Percentiles rank a stretch among this genome's conserved stretches.
Conservation (phyloP, 1,140 invertebrate genomes). For the Myzus persicae region DNA sequence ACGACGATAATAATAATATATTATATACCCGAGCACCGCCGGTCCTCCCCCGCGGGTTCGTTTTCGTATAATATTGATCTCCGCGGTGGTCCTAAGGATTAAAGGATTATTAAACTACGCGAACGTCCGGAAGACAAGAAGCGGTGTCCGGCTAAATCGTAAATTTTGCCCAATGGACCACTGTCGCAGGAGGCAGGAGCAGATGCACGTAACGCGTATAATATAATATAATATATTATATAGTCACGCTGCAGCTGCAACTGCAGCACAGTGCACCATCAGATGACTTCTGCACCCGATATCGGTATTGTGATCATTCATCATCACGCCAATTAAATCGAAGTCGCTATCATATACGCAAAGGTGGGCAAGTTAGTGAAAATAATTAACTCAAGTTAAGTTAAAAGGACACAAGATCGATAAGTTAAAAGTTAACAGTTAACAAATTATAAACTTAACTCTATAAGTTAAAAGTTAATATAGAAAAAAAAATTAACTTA, state of each 20-base stretch:
- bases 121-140: background rate
- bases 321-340: too few species aligned
- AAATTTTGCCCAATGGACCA: conserved; percentile 22
- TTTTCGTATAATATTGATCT: background rate
- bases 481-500: too few species aligned
- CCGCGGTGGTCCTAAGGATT: background rate
- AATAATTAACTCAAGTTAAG: too few species aligned
- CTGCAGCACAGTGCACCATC: background rate
- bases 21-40: background rate
- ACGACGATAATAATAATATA: too few species aligned
- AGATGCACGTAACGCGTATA: background rate
- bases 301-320: too few species aligned
- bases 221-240: background rate
- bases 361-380: too few species aligned
- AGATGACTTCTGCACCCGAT: background rate
- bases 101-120: conserved; percentile 26
- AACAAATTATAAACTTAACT: too few species aligned
- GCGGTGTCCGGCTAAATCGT: background rate
- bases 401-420: too few species aligned
- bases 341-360: too few species aligned
- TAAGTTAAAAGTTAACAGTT: too few species aligned
- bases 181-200: background rate
- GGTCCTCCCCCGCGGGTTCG: background rate
- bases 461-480: too few species aligned
- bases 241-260: background rate